Base-by-base conservation (phyloP, 1,140 invertebrate species). In the Samia ricini region DNA sequence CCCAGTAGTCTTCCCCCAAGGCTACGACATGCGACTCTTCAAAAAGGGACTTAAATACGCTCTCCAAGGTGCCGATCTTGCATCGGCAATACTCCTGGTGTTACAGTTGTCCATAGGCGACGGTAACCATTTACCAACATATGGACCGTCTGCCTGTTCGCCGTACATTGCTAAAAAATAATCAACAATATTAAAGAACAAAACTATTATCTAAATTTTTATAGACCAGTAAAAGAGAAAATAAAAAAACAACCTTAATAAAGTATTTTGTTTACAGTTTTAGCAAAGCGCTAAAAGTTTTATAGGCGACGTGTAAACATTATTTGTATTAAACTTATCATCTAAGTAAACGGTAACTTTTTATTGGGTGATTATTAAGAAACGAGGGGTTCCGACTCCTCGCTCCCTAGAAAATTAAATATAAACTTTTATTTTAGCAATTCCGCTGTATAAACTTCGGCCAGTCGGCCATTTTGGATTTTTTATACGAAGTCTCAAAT, bases 351-450 rank as follows among this genome's bases (percentile, higher is more conserved):
- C 33, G 33, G 33, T 42, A 42, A 42, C 33, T 42, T 42, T 26
- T 42, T 42, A 42, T 42, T 42, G 15, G 33, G 33, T 42, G 33
- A 42, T 42, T 42, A 42, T 42, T 42, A 42, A 42, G 33, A 42
- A 12, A 42, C 15, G 33, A 36, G 4, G 33, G n/a, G 8, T 42
- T 42, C 12, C 8, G 33, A 15, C 33, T 7, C 12, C 33, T 42
- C 33, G 0, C 33, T 0, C 4, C 12, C 33, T 4, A 12, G 12
- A 15, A 42, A 15, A 42, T 42, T 12, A 42, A 42, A 42, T 42
- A 42, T 42, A 42, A 42, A 42, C 33, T 42, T 42, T 42, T 42
- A 42, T 42, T 42, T 42, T 42, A 42, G 33, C 12, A 42, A 42
- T 15, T 42, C 10, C 12, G 4, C 12, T 42, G n/a, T 42, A 15